Conservation (phyloP, 2,888 invertebrate genomes). For the Eristalis pertinax region DNA sequence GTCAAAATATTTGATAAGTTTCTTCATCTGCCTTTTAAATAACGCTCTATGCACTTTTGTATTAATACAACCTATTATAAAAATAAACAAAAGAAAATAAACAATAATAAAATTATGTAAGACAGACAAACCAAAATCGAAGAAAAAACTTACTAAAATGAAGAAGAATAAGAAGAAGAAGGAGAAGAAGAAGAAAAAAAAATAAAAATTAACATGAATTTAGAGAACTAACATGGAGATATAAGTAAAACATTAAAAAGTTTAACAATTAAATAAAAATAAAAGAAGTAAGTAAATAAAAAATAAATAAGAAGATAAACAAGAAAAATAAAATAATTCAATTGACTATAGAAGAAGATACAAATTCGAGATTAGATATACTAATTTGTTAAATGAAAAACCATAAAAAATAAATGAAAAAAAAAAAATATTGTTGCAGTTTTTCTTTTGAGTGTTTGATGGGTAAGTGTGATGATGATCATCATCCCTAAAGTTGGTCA, state of each 20-base stretch:
- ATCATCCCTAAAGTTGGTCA: too few species aligned
- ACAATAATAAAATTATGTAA: constrained; percentile 53
- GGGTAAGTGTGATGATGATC: too few species aligned
- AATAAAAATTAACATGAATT: constrained; percentile 10
- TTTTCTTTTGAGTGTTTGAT: background rate
- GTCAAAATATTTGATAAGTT: constrained; percentile 62
- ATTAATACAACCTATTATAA: constrained; percentile 69
- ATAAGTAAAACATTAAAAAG: constrained; percentile 34
- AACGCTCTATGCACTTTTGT: constrained; percentile 71
- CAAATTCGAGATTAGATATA: constrained; percentile 68
- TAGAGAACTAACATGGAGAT: constrained; percentile 19
- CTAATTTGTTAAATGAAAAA: constrained; percentile 70
- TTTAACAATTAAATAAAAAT: constrained; percentile 45
- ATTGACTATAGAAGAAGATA: constrained; percentile 63
- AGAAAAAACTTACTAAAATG: constrained; percentile 30
- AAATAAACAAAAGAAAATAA: constrained; percentile 46
- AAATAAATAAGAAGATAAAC: constrained; percentile 7
- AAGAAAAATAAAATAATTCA: constrained; percentile 31
- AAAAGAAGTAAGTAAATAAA: constrained; percentile 25
- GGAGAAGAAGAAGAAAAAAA: constrained; percentile 2
- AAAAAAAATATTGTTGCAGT: constrained; percentile 21
- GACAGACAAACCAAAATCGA: constrained; percentile 19
- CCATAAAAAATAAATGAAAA: constrained; percentile 65
- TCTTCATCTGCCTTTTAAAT: constrained; percentile 70
- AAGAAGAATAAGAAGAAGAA: background rate